A percentile compares a stretch with the other conserved stretches of the same genome.
These are phyloP conservation scores for Phoenoteleia sp. DNA, from an alignment of 2,888 invertebrate species.

Conservation along the genomic window DNA sequence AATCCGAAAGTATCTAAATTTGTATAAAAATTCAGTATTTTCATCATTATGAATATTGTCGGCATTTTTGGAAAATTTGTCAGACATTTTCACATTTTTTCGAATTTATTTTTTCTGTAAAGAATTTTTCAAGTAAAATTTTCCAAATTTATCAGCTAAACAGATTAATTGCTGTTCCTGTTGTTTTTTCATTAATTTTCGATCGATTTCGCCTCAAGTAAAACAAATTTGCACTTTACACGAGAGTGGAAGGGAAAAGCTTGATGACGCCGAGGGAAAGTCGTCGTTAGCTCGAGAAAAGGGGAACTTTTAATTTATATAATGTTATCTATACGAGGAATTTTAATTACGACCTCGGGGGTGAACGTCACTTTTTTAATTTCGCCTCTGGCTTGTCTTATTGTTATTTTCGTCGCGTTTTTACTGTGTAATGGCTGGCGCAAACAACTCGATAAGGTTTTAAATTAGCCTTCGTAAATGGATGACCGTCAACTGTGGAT, in stretches of 20 bases:
- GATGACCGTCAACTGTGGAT: not conserved
- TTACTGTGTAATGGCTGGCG: not conserved
- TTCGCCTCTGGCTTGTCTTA: conserved; percentile 3
- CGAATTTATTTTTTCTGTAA: too few relatives aligned
- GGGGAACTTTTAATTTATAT: conserved; percentile 81
- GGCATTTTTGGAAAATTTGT: too few relatives aligned
- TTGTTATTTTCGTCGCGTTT: conserved; percentile 23
- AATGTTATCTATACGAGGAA: conserved; percentile 80
- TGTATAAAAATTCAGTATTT: too few relatives aligned
- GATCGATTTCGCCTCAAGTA: conserved; percentile 27
- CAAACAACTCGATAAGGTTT: not conserved
- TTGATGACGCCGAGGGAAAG: conserved; percentile 47
- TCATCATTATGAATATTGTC: too few relatives aligned
- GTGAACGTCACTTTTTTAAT: conserved; percentile 35
- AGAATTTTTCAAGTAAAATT: not conserved
- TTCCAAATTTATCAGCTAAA: conserved; percentile 6
- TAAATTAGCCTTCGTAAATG: conserved; percentile 15
- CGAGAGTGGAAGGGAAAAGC: conserved; percentile 57
- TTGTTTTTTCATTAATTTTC: conserved; percentile 75
- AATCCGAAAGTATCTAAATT: too few relatives aligned
- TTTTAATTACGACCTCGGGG: conserved; percentile 79
- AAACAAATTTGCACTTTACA: conserved; percentile 65
- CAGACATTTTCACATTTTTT: too few relatives aligned
- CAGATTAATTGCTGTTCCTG: conserved; percentile 54
- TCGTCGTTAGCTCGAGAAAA: conserved; percentile 25